Evolutionary conservation across 2,888 invertebrate species (phyloP), one percentile per base, ranked within the genome.

Genomic region (Drosophila meridiana): DNA sequence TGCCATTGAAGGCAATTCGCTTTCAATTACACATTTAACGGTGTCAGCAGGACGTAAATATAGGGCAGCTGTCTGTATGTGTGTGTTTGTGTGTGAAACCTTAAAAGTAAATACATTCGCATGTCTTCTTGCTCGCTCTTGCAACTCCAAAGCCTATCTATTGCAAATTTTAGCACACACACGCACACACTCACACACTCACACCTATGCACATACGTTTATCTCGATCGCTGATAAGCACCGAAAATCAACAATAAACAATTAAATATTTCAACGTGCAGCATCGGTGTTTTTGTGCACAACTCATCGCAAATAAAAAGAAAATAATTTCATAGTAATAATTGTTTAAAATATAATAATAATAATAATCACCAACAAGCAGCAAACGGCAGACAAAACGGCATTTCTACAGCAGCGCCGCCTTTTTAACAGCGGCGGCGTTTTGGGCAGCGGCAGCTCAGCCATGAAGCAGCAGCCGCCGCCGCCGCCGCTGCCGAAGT

Each of bases 391-490:
- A 83, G 69, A 63, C 90, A 86, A 79, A 69, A 87, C 91, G 91
- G 91, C 89, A 72, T 89, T 84, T 68, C 73, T 89, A 76, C 89
- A 86, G 75, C 88, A 89, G 66, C 90, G 91, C 60, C 90, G 90
- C 73, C 73, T 90, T 32, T 87, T 87, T 47, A 82, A 78, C 73
- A 80, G 90, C 73, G 91, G 89, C 59, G 72, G 72, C 73, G 61
- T 59, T 60, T 58, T 70, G 60, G 50, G 73, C 72, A 28, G 55
- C 52, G 76, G 60, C 71, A 65, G 66, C 69, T 69, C 60, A 36
- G 42, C 66, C 34, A 66, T 77, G 62, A 70, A 77, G 42, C 81
- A 77, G 14, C 78, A 80, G 30, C 76, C 57, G 56, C 76, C 58
- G 63, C 87, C 85, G 55, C 83, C 84, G 55, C 72, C 85, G 53